Conservation (phyloP, 2,888 invertebrate genomes). For the Pristionchus japonicus region DNA sequence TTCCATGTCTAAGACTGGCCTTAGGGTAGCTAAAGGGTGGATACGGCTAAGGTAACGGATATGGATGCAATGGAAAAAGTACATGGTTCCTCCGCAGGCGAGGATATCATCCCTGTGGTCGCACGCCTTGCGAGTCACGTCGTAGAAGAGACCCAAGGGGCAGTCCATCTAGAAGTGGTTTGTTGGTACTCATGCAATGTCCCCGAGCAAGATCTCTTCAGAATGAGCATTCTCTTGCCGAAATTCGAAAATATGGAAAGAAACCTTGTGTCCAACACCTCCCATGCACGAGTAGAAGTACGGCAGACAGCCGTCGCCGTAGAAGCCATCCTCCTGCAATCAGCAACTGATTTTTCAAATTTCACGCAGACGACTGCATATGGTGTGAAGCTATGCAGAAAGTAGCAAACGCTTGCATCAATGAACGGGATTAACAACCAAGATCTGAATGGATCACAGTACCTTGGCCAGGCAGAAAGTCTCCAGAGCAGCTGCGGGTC, state of each 20-base stretch:
- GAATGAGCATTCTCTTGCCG: neutral
- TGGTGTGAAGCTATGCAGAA: too few relatives aligned
- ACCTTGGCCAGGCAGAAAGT: conserved; percentile 19
- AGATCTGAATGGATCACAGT: neutral
- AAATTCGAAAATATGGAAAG: neutral
- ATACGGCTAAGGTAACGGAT: too few relatives aligned
- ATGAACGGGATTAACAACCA: too few relatives aligned
- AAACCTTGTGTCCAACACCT: conserved; percentile 19
- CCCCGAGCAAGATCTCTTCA: neutral
- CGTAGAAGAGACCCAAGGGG: conserved; percentile 37
- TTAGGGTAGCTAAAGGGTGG: too few relatives aligned
- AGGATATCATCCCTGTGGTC: conserved; percentile 37
- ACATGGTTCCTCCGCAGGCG: neutral
- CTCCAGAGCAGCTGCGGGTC: neutral
- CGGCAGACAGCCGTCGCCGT: conserved; percentile 32
- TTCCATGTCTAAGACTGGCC: neutral
- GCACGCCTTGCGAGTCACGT: neutral
- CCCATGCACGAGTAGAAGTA: conserved; percentile 39
- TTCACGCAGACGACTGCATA: too few relatives aligned
- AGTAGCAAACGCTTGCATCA: too few relatives aligned
- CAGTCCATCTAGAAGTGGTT: conserved; percentile 25
- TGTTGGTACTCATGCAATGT: too few relatives aligned
- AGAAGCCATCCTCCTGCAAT: conserved; percentile 31
- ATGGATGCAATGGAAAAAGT: neutral
- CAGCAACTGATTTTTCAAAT: too few relatives aligned